Conservation (phyloP, 2,797 vertebrate species). For the Enteromius paludinosus region DNA sequence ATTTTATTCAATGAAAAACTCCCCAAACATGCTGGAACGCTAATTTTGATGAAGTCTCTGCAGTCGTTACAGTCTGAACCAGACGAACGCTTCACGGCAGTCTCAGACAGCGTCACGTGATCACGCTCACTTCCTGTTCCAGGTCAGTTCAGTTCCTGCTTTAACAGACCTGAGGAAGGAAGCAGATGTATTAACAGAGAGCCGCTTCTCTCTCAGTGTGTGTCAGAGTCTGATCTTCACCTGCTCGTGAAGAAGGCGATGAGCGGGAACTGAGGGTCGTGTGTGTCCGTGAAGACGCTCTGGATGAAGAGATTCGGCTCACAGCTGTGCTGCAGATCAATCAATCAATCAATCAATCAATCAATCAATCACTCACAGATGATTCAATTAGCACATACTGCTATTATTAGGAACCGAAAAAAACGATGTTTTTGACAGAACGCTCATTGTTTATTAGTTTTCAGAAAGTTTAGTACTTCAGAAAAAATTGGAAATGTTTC, state of each 20-base stretch:
- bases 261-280: conserved; percentile 85
- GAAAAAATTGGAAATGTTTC: too few species aligned
- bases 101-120: background rate
- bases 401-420: background rate
- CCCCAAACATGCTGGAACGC: background rate
- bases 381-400: background rate
- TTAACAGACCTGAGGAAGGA: conserved; percentile 81
- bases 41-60: too few species aligned
- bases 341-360: background rate
- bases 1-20: background rate
- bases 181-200: conserved; percentile 9
- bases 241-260: conserved; percentile 93
- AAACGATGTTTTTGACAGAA: background rate
- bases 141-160: conserved; percentile 91
- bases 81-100: background rate
- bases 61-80: background rate
- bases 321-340: conserved; percentile 87
- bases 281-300: conserved; percentile 92
- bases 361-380: background rate
- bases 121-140: conserved; percentile 70
- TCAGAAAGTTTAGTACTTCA: too few species aligned
- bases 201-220: background rate
- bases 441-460: background rate
- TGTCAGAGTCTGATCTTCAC: conserved; percentile 69
- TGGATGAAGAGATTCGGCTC: conserved; percentile 91